These are phyloP conservation scores for Mustela lutreola DNA, from an alignment of 2,113 vertebrate species.

Conservation along the genomic window DNA sequence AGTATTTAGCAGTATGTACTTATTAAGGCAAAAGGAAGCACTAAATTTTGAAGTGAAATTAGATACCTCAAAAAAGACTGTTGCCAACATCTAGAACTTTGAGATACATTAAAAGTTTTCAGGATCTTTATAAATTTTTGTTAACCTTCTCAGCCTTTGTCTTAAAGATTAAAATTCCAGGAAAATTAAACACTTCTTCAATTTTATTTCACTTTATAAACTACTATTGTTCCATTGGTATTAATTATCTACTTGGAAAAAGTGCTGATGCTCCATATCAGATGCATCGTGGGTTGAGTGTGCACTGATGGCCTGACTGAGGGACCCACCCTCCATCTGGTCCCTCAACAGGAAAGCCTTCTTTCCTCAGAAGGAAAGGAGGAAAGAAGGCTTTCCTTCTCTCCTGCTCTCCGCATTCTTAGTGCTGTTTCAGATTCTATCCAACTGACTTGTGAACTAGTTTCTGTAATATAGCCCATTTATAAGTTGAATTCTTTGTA, in stretches of 20 bases:
- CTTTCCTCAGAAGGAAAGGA: too few relatives aligned
- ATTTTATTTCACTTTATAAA: background rate
- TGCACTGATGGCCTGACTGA: background rate
- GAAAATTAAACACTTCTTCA: background rate
- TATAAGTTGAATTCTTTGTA: background rate
- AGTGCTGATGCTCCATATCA: background rate
- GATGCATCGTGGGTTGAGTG: background rate
- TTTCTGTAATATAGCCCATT: background rate
- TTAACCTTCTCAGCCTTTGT: background rate
- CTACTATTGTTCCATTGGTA: background rate
- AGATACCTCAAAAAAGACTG: background rate
- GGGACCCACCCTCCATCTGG: too few relatives aligned
- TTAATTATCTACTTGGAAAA: slow-evolving; percentile 6
- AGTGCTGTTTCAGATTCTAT: background rate
- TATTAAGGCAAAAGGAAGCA: background rate
- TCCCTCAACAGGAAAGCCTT: too few relatives aligned
- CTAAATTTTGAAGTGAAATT: background rate
- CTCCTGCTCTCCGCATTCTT: background rate
- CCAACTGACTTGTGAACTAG: background rate
- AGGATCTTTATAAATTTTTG: background rate
- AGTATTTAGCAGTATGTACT: background rate
- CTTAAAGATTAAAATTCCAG: slow-evolving; percentile 4
- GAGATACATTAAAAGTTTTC: background rate
- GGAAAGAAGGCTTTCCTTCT: background rate
- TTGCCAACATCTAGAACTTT: background rate